phyloP scores from a whole-genome alignment of 2,113 vertebrate genomes.

The Ariopsis seemanni region DNA sequence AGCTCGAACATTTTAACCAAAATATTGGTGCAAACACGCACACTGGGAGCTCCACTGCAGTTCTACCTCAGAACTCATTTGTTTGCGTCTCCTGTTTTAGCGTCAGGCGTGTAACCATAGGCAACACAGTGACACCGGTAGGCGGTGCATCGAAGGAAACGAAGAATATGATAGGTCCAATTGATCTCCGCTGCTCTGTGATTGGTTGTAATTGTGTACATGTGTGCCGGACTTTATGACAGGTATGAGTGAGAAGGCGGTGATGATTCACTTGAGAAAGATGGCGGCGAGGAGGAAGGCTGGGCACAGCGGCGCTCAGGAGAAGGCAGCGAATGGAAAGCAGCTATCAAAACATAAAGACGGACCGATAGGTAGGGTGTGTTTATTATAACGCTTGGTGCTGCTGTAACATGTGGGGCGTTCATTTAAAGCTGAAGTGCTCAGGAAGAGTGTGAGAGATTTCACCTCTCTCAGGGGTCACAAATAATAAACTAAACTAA shows the following conservation, averaged over 20 bases:
- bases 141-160: background rate
- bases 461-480: background rate
- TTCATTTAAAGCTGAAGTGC: background rate
- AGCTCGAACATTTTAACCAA: background rate
- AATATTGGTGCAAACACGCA: background rate
- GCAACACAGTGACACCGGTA: background rate
- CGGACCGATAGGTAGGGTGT: conserved; percentile 66
- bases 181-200: background rate
- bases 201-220: conserved; percentile 48
- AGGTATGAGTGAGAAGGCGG: conserved; percentile 60
- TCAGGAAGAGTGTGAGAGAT: background rate
- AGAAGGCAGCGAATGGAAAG: conserved; percentile 69
- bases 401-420: background rate
- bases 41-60: background rate
- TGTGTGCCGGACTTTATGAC: conserved; percentile 47
- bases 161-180: conserved; percentile 54
- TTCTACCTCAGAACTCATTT: background rate
- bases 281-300: conserved; percentile 74
- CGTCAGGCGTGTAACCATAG: conserved; percentile 13
- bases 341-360: conserved; percentile 70
- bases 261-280: conserved; percentile 61
- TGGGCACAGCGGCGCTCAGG: conserved; percentile 57
- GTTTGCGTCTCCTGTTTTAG: background rate
- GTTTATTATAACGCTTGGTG: background rate
- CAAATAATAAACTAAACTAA: background rate